Percentiles rank a stretch among this genome's conserved stretches.
These are phyloP conservation scores for Limnothrissa miodon DNA, from an alignment of 2,113 vertebrate species.

Conservation along the genomic window DNA sequence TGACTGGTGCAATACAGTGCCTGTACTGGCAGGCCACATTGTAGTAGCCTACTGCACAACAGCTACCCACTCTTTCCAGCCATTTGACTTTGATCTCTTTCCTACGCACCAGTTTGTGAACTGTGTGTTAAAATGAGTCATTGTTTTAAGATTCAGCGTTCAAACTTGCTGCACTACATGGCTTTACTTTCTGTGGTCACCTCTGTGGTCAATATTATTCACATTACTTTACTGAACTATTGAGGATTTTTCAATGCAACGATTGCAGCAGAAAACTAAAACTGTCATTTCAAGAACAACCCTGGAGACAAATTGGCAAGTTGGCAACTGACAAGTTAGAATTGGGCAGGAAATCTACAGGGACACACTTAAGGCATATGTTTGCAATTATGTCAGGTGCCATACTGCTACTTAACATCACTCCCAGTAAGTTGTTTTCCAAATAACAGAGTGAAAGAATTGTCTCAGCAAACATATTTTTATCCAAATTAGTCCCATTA, in stretches of 20 bases:
- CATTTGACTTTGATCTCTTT: slow-evolving; percentile 10
- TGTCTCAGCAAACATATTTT: neutral
- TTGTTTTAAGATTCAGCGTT: neutral
- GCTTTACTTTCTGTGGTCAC: neutral
- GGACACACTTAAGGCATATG: neutral
- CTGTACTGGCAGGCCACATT: neutral
- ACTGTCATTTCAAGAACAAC: neutral
- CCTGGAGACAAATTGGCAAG: neutral
- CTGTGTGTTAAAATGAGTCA: neutral
- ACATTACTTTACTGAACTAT: neutral
- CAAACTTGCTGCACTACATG: neutral
- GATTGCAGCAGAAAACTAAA: neutral
- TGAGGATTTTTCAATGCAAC: neutral
- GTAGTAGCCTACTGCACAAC: neutral
- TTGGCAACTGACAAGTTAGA: too few species aligned
- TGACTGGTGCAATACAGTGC: neutral
- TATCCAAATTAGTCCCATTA: too few species aligned
- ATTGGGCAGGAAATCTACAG: neutral
- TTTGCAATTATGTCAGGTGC: neutral
- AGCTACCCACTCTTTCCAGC: slow-evolving; percentile 8
- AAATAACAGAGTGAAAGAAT: too few species aligned
- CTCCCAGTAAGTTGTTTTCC: neutral
- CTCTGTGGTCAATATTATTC: neutral
- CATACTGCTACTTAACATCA: neutral
- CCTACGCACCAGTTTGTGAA: neutral